phyloP scores from a whole-genome alignment of 1,140 invertebrate species.

The Cotesia chilonis region DNA sequence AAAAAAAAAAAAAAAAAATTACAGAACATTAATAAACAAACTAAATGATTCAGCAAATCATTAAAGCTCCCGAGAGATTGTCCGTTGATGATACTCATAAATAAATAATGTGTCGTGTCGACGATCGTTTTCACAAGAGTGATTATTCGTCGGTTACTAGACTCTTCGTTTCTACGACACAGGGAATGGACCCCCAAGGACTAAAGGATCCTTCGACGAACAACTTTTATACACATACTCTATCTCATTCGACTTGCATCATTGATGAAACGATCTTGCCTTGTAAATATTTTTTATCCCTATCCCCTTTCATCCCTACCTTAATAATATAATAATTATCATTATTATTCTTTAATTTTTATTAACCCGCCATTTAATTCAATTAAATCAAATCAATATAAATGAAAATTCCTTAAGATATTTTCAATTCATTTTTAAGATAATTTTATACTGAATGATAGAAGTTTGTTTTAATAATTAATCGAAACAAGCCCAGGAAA shows the following conservation, averaged over 20 bases:
- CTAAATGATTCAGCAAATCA: conserved; percentile 48
- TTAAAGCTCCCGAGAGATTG: conserved; percentile 52
- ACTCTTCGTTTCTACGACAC: conserved; percentile 46
- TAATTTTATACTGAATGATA: too few species aligned
- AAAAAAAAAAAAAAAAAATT: conserved; percentile 33
- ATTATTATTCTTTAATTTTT: too few species aligned
- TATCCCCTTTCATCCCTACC: not conserved
- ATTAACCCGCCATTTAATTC: too few species aligned
- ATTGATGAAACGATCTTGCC: conserved; percentile 52
- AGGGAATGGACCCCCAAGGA: conserved; percentile 61
- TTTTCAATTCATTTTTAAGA: too few species aligned
- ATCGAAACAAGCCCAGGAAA: too few species aligned
- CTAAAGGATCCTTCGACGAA: conserved; percentile 32
- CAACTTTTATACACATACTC: conserved; percentile 36
- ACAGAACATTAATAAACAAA: not conserved
- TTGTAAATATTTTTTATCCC: not conserved
- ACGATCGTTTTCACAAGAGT: conserved; percentile 52
- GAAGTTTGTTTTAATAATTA: too few species aligned
- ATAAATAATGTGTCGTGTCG: conserved; percentile 59
- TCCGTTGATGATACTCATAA: conserved; percentile 61
- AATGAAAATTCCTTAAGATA: too few species aligned
- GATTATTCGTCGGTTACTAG: conserved; percentile 61
- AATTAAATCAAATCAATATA: too few species aligned
- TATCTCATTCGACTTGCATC: conserved; percentile 60
- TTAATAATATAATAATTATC: not conserved